Percentiles rank a stretch among this genome's conserved stretches.
Evolutionary conservation across 2,797 vertebrate species (phyloP).

Genomic region (Manis crassicaudata): DNA sequence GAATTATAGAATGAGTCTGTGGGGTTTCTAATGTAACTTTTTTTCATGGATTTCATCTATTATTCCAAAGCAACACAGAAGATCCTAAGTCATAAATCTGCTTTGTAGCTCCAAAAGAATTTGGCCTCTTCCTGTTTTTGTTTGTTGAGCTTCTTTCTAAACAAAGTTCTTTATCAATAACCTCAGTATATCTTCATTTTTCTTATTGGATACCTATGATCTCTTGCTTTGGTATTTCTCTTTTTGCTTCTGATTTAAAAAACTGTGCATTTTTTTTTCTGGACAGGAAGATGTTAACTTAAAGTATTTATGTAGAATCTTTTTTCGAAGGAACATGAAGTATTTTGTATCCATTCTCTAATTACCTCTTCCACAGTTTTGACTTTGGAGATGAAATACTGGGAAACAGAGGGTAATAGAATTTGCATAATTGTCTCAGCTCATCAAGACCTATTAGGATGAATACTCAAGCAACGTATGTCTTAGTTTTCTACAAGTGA

Average conservation of each 20-base stretch:
- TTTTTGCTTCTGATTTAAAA: slow-evolving; percentile 29
- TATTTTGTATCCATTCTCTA: slow-evolving; percentile 17
- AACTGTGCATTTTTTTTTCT: not conserved
- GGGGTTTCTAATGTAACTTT: slow-evolving; percentile 49
- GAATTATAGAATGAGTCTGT: slow-evolving; percentile 53
- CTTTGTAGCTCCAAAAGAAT: not conserved
- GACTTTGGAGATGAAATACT: slow-evolving; percentile 2
- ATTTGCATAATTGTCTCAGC: not conserved
- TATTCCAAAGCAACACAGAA: slow-evolving; percentile 32
- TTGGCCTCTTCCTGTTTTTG: slow-evolving; percentile 10
- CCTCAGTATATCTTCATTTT: not conserved
- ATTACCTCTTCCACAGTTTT: not conserved
- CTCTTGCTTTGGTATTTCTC: not conserved
- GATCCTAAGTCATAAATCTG: slow-evolving; percentile 53
- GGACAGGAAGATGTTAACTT: not conserved
- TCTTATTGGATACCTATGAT: slow-evolving; percentile 19
- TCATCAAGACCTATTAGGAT: not conserved
- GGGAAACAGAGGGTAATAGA: not conserved
- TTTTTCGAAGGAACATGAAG: not conserved
- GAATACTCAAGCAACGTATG: not conserved
- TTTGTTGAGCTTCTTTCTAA: slow-evolving; percentile 18
- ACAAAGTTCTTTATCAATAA: slow-evolving; percentile 19
- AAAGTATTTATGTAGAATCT: not conserved
- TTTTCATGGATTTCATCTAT: slow-evolving; percentile 51
- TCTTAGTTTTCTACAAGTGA: not conserved